These are phyloP conservation scores for Nestor notabilis DNA, from an alignment of 2,113 vertebrate genomes.

Conservation along the genomic window DNA sequence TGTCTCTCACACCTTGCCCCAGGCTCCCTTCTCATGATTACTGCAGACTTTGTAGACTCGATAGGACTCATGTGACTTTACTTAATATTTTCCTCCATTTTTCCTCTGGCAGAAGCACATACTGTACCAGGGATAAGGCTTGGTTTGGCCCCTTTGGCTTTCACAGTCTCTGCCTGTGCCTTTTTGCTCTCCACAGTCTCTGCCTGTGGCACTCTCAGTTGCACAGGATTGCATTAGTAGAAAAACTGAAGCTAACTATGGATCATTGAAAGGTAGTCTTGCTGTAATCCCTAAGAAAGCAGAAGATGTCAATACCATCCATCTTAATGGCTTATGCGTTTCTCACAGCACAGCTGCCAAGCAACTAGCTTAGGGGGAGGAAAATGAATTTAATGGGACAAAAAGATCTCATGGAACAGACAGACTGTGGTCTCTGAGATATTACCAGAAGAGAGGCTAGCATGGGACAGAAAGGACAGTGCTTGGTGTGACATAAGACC, in stretches of 20 bases:
- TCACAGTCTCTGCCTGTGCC: neutral
- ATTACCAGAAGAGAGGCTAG: neutral
- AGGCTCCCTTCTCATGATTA: neutral
- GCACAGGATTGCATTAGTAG: neutral
- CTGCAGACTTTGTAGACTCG: neutral
- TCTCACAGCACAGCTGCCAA: neutral
- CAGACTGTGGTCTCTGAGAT: neutral
- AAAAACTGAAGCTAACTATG: neutral
- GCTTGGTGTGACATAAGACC: neutral
- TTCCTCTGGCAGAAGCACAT: neutral
- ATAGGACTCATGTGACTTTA: neutral
- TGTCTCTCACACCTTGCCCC: neutral
- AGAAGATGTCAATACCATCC: conserved; percentile 36
- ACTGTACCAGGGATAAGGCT: neutral
- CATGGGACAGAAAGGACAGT: neutral
- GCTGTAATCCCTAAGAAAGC: conserved; percentile 4
- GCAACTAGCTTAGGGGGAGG: neutral
- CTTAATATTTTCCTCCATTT: neutral
- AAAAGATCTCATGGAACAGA: neutral
- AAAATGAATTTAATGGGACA: neutral
- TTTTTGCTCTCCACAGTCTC: neutral
- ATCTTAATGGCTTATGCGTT: neutral
- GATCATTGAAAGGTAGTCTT: neutral
- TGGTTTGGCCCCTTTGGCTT: neutral
- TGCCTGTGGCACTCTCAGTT: conserved; percentile 5